These are phyloP conservation scores for Endotricha flammealis DNA, from an alignment of 2,888 invertebrate species.

Conservation along the genomic window DNA sequence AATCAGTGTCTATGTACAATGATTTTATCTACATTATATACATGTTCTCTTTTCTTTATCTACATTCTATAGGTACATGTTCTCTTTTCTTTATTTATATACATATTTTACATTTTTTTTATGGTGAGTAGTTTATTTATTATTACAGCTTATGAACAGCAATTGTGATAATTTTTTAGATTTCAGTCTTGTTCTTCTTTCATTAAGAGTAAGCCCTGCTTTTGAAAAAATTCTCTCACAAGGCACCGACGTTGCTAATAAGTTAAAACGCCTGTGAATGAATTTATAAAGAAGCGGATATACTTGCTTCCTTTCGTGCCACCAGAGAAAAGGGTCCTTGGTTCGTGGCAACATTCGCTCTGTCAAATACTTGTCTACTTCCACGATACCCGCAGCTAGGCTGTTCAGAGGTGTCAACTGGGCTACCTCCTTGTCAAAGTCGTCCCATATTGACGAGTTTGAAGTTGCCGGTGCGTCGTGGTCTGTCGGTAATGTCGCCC, in stretches of 20 bases:
- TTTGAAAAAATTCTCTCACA: conserved; percentile 10
- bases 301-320: conserved; percentile 1
- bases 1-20: background rate
- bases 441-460: conserved; percentile 1
- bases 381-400: background rate
- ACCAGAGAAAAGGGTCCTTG: conserved; percentile 3
- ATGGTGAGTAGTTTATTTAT: background rate
- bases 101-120: conserved; percentile 3
- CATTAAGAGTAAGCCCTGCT: conserved; percentile 1
- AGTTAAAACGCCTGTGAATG: background rate
- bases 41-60: background rate
- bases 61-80: no score
- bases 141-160: background rate
- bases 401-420: background rate
- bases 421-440: background rate
- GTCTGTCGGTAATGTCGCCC: background rate
- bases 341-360: background rate
- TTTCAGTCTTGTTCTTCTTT: background rate
- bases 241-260: conserved; percentile 4
- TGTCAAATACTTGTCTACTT: background rate
- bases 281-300: conserved; percentile 1
- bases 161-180: conserved; percentile 1
- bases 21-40: background rate
- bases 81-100: background rate
- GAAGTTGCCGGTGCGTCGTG: background rate